A percentile compares a stretch with the other conserved stretches of the same genome.
phyloP scores from a whole-genome alignment of 2,888 invertebrate genomes.

The Phytoseiulus persimilis region DNA sequence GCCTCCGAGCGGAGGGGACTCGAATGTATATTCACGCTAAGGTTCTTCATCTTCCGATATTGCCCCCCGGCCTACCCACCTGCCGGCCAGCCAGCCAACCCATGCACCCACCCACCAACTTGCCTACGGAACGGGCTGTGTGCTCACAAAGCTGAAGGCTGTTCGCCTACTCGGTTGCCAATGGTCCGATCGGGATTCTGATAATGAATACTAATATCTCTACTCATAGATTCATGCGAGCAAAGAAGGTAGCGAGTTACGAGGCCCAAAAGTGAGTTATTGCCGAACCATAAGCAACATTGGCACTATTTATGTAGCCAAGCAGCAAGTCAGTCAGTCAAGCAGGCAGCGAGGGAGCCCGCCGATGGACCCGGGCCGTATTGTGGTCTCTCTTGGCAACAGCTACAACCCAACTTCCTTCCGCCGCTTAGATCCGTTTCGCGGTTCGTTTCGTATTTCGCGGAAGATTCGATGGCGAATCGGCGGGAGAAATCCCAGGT shows the following conservation, averaged over 20 bases:
- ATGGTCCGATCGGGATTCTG: slow-evolving; percentile 5
- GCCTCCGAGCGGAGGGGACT: not conserved
- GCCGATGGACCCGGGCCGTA: not conserved
- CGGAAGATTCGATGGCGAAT: too few species aligned
- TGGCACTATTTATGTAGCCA: not conserved
- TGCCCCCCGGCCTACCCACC: not conserved
- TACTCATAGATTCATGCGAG: slow-evolving; percentile 5
- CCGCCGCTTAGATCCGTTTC: not conserved
- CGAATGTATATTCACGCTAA: not conserved
- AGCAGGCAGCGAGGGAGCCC: not conserved
- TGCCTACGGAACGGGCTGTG: not conserved
- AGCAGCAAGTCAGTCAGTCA: not conserved
- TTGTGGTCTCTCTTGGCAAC: not conserved
- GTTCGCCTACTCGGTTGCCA: not conserved
- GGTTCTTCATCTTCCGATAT: slow-evolving; percentile 5
- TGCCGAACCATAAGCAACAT: not conserved
- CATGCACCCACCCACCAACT: not conserved
- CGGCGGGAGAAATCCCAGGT: too few species aligned
- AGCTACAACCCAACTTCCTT: not conserved
- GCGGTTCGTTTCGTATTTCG: not conserved
- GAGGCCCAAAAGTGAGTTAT: not conserved
- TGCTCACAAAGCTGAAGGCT: not conserved
- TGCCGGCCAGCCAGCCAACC: not conserved
- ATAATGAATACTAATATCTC: slow-evolving; percentile 5
- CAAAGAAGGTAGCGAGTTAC: not conserved